These are phyloP conservation scores for Lophura nycthemera DNA, from an alignment of 2,113 vertebrate genomes.

Conservation along the genomic window DNA sequence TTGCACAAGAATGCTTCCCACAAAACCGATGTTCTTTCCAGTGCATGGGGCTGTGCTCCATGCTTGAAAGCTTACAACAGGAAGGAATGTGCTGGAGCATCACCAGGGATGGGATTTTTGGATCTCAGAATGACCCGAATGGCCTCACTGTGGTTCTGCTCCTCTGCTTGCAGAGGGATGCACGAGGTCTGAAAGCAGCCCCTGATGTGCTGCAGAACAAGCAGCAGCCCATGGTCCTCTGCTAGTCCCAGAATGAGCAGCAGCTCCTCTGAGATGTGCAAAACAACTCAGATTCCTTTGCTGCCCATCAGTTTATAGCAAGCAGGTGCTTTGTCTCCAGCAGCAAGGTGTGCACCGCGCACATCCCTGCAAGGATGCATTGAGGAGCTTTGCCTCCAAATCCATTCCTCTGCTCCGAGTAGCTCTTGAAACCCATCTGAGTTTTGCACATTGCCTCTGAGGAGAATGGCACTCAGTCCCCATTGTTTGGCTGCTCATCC, in stretches of 20 bases:
- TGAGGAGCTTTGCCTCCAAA: slow-evolving; percentile 54
- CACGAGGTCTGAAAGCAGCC: background rate
- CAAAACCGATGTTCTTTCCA: background rate
- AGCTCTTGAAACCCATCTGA: background rate
- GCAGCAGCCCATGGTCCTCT: rapidly evolving
- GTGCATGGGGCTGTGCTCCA: rapidly evolving
- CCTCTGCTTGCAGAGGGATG: rapidly evolving
- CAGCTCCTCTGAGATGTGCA: background rate
- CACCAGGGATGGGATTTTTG: background rate
- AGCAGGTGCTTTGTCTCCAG: background rate
- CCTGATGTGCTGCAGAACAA: rapidly evolving
- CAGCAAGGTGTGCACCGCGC: background rate
- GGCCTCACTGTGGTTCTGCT: background rate
- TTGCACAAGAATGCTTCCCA: rapidly evolving
- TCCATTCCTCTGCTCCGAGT: background rate
- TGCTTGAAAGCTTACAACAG: background rate
- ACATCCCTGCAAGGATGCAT: background rate
- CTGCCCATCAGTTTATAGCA: background rate
- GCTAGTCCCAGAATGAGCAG: background rate
- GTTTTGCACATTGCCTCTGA: background rate
- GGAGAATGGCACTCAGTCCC: slow-evolving; percentile 29
- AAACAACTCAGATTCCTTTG: background rate
- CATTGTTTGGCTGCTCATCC: slow-evolving; percentile 26
- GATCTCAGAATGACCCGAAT: background rate
- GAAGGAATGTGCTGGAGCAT: background rate